Conservation (phyloP, 2,797 vertebrate species). For the Catostomus latipinnis region DNA sequence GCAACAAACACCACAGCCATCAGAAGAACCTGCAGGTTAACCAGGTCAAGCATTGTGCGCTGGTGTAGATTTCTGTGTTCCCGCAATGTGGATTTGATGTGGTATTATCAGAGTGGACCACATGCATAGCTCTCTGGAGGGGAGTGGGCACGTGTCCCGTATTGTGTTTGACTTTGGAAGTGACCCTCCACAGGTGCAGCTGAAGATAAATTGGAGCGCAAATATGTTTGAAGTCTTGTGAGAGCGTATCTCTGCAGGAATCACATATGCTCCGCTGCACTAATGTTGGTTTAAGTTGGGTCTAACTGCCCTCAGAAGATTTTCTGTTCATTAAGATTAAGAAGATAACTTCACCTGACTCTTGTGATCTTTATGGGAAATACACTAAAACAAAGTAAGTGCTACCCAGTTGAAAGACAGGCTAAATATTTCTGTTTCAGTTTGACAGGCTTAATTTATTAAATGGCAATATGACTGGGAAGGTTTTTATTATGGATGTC, state of each 20-base stretch:
- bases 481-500: too few relatives aligned
- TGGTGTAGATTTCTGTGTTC: conserved; percentile 44
- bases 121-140: conserved; percentile 48
- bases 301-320: conserved; percentile 35
- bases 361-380: conserved; percentile 17
- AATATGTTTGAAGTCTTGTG: conserved; percentile 51
- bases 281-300: conserved; percentile 49
- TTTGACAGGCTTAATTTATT: not conserved
- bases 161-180: conserved; percentile 56
- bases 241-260: conserved; percentile 46
- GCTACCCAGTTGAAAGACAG: not conserved
- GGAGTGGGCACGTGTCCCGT: conserved; percentile 43
- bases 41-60: conserved; percentile 6
- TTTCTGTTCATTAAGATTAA: conserved; percentile 31
- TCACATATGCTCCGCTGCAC: conserved; percentile 18
- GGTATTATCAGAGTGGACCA: conserved; percentile 56
- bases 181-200: conserved; percentile 61
- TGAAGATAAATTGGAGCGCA: conserved; percentile 53
- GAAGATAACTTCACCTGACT: conserved; percentile 4
- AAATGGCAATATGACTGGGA: too few relatives aligned
- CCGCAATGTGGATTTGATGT: conserved; percentile 51
- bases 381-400: not conserved
- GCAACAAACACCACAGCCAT: conserved; percentile 28
- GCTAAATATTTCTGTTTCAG: not conserved
- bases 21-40: conserved; percentile 29